Base-by-base conservation (phyloP, 2,888 invertebrate genomes). In the Atethmia centrago region DNA sequence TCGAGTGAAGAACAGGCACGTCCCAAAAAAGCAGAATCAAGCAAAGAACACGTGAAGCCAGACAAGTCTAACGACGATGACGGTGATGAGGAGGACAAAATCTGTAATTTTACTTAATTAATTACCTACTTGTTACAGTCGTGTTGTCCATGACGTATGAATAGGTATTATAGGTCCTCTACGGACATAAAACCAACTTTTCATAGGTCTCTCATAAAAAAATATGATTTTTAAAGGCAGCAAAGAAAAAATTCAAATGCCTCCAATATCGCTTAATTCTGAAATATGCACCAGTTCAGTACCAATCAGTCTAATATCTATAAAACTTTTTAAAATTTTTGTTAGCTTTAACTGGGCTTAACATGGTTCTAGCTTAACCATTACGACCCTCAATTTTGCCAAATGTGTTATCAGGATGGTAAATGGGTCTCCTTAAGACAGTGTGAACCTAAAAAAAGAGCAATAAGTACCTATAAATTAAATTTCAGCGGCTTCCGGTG, bases 401-500 rank as follows among this genome's bases (percentile, higher is more conserved):
- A 19, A 61, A 25, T 25, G 0, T 31, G 5, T 25, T n/a, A n/a
- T n/a, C n/a, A 73, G 16, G 28, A 8, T 7, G 10, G 7, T 55
- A 42, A n/a, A 58, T 58, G 16, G 19, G n/a, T n/a, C n/a, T n/a
- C n/a, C n/a, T n/a, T 21, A 19, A 19, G 8, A 47, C 2, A 47
- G 47, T 7, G 19, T 45, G 47, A 47, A 51, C 49, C 21, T 14
- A n/a, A 12, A 49, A 53, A 28, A 16, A 36, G 5, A 19, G 0
- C 10, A 75, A 61, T 25, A 16, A 25, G 0, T 53, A 75, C 8
- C 2, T 31, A 14, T 25, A n/a, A 45, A 47, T 47, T 19, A 51
- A 12, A 49, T 67, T 87, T 84, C 81, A 92, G 79, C 71, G 9
- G 90, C 83, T 65, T 90, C 90, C 9, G 85, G 77, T 25, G 85